phyloP scores from a whole-genome alignment of 2,113 vertebrate species.

The Phyllostomus hastatus region DNA sequence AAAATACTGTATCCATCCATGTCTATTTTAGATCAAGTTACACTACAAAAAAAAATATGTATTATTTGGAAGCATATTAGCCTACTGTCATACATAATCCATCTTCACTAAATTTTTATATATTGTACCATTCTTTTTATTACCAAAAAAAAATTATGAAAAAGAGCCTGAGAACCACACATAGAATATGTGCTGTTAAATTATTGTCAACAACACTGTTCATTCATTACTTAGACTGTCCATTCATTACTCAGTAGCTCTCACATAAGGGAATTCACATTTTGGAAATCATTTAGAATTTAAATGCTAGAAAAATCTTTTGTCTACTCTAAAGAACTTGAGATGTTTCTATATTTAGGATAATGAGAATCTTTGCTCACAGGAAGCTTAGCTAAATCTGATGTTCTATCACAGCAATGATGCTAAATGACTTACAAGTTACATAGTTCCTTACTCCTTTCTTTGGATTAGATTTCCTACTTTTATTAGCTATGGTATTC shows the following conservation, averaged over 20 bases:
- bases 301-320: constrained; percentile 10
- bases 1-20: neutral
- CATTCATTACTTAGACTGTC: neutral
- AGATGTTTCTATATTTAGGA: neutral
- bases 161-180: neutral
- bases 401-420: neutral
- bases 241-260: neutral
- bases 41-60: neutral
- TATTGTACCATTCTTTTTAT: neutral
- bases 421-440: constrained; percentile 8
- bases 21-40: neutral
- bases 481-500: neutral
- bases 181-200: neutral
- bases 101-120: neutral
- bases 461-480: neutral
- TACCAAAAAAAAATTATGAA: neutral
- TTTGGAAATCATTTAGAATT: neutral
- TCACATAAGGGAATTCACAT: neutral
- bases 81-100: neutral
- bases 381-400: neutral
- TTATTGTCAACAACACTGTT: neutral
- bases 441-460: neutral
- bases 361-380: neutral
- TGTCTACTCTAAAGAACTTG: neutral
- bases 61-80: neutral